Evolutionary conservation across 2,797 vertebrate genomes (phyloP).

Genomic region (Gastrophryne carolinensis): DNA sequence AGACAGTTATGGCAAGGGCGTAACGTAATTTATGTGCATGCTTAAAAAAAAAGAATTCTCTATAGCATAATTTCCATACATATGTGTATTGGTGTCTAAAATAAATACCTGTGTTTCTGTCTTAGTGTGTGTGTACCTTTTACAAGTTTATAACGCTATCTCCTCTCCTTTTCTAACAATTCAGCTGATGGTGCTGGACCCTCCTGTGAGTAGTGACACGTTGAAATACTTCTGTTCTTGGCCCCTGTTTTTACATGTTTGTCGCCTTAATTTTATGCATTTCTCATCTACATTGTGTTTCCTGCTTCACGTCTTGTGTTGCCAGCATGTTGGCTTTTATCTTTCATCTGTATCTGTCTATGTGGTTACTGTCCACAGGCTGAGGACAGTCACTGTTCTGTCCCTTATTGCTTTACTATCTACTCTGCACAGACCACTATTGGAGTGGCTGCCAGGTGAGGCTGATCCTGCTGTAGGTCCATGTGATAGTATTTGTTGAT

Average conservation of each 20-base stretch:
- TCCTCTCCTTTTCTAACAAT: constrained; percentile 38
- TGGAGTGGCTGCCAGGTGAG: constrained; percentile 92
- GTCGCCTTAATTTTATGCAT: too few relatives aligned
- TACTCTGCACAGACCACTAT: constrained; percentile 90
- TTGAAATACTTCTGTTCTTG: not conserved
- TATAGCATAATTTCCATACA: not conserved
- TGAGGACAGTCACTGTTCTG: constrained; percentile 86
- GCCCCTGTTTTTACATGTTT: not conserved
- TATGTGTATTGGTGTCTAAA: not conserved
- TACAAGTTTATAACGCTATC: not conserved
- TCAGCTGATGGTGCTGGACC: constrained; percentile 94
- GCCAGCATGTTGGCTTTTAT: not conserved
- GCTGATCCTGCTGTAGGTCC: not conserved
- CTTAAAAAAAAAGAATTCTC: not conserved
- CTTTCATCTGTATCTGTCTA: not conserved
- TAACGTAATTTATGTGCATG: too few relatives aligned
- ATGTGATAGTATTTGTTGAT: not conserved
- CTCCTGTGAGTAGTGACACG: constrained; percentile 82
- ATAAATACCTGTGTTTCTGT: not conserved
- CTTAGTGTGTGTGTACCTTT: not conserved
- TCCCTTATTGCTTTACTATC: constrained; percentile 94
- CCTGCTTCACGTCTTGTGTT: too few relatives aligned
- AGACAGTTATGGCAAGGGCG: too few relatives aligned
- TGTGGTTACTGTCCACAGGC: constrained; percentile 68
- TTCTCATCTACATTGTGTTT: too few relatives aligned